Evolutionary conservation across 2,113 vertebrate genomes (phyloP).

Genomic region (Donacobius atricapilla): DNA sequence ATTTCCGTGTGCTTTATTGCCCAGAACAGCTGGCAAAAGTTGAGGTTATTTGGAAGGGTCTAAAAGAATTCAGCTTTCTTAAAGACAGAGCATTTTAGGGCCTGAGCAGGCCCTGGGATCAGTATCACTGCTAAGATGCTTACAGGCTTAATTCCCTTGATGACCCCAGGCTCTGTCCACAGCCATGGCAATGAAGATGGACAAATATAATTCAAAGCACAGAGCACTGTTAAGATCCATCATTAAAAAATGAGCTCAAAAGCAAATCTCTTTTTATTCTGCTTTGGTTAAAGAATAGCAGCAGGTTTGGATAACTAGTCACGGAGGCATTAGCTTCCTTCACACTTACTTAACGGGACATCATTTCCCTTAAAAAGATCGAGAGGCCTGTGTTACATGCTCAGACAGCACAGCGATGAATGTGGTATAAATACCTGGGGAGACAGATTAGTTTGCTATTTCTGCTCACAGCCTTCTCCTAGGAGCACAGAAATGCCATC

Average conservation of each 20-base stretch:
- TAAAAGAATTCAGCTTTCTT: not conserved
- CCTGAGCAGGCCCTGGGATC: not conserved
- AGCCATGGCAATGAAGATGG: not conserved
- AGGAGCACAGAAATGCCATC: constrained; percentile 37
- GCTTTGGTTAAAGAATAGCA: not conserved
- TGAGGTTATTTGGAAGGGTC: not conserved
- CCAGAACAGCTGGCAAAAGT: not conserved
- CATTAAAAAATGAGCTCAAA: not conserved
- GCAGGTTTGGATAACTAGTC: not conserved
- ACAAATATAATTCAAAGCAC: not conserved
- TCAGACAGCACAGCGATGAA: not conserved
- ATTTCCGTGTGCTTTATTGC: not conserved
- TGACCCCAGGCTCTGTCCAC: not conserved
- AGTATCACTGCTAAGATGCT: not conserved
- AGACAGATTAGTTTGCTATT: constrained; percentile 54
- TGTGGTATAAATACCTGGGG: constrained; percentile 37
- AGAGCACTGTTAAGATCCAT: not conserved
- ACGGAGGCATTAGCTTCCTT: not conserved
- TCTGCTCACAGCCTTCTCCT: constrained; percentile 26
- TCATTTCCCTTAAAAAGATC: not conserved
- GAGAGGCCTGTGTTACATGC: not conserved
- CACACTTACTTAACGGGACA: not conserved
- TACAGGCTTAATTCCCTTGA: not conserved
- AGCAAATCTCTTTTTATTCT: not conserved
- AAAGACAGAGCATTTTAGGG: not conserved